Evolutionary conservation across 2,113 vertebrate species (phyloP), one percentile per base, ranked within the genome.

Genomic region (Chroicocephalus ridibundus): DNA sequence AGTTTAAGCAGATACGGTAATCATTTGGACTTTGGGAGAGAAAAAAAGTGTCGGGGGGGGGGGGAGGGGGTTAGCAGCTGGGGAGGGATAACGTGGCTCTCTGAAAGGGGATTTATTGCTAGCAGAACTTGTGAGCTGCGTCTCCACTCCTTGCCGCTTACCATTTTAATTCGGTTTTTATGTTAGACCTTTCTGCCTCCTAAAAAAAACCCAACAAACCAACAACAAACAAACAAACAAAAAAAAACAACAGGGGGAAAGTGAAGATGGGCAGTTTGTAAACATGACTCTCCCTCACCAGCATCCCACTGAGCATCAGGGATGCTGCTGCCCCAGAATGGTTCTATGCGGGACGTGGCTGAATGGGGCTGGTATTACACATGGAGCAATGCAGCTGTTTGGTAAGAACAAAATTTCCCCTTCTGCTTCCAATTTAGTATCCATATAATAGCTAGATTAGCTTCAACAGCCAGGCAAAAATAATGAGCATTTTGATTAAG

Each of bases 401-500:
- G 81, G 75, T 77, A 95, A 72, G 68, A 79, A 75, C 40, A 83
- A 54, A 82, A 75, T 79, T 88, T 81, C 90, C 78, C 72, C 51
- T 89, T 88, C 82, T 94, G 93, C 54, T 65, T 94, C 68, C 25
- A 88, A 72, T 97, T 95, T 92, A 46, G 82, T 93, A 61, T 92
- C 89, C 80, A 6, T 90, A 58, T 65, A 95, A 88, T 81, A 97
- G 75, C 55, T 78, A 88, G 86, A 97, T 97, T 94, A 96, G 60
- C 72, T 46, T 97, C 94, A 97, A 96, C 90, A 55, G 64, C 55
- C 86, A 94, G 81, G 78, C 69, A 94, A 90, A 97, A 97, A 97
- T 95, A 98, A 97, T 90, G 90, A 94, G 81, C 61, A 6, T 96
- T 96, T 97, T 96, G 93, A 97, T 97, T 86, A 96, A 96, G 82